Base-by-base conservation (phyloP, 2,888 invertebrate species). In the Pammene fasciana region DNA sequence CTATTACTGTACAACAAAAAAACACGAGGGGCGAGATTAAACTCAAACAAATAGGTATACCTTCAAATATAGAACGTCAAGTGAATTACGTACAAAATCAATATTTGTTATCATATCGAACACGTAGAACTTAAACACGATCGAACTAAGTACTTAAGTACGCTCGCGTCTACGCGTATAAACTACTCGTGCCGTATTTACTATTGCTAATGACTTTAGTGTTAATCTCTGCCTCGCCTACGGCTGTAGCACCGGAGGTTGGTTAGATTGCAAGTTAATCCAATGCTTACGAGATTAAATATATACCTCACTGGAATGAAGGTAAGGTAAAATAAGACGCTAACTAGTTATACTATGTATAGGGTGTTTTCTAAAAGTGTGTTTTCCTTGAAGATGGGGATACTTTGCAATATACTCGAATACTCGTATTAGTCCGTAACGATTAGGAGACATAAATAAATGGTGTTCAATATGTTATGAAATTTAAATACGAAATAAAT, bases 181-280 rank as follows among this genome's bases (percentile, higher is more conserved):
- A 62, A 62, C 62, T 50, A 62, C 61, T 62, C n/a, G 16, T 26
- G 38, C 18, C 60, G 46, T 48, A 52, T 55, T 65, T 65, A 36
- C 64, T 45, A 26, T 55, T 5, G 45, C 54, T 65, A 65, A 65
- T 45, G 45, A 45, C 26, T 54, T 65, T 65, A 65, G 34, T 45
- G 54, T 56, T 65, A 60, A 70, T 65, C 70, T 60, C 26, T 46
- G 59, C 57, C 26, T 62, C 64, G 43, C 48, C 55, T 50, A 14
- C 62, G 50, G 64, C 55, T 34, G 34, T 36, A 34, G n/a, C 46
- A 26, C 52, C 41, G 50, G 57, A 54, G 59, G 60, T 55, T 34
- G 61, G 45, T 54, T 26, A 68, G 65, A 68, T 68, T 60, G 65
- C 61, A 61, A 68, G 65, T 43, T 68, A 65, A 71, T 68, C 68